Percentiles rank a stretch among this genome's conserved stretches.
Conservation (phyloP, 2,797 vertebrate genomes). For the Esox masquinongy region DNA sequence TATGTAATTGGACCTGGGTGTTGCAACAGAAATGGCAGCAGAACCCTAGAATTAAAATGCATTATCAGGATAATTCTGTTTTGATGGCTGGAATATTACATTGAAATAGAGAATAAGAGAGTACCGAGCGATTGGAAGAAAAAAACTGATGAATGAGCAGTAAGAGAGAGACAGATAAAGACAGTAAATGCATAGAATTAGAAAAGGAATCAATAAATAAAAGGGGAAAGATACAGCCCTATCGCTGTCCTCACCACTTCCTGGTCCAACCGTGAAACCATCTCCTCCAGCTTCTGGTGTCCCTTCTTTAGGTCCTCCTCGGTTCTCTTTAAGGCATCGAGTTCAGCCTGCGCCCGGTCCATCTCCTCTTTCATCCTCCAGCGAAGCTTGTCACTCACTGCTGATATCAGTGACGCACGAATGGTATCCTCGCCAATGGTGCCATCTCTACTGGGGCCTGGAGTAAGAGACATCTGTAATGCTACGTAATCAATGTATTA, state of each 20-base stretch:
- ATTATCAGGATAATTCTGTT: not conserved
- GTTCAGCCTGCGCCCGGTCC: conserved; percentile 96
- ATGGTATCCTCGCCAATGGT: conserved; percentile 98
- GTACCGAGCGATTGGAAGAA: not conserved
- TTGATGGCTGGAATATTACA: not conserved
- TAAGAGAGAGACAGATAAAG: not conserved
- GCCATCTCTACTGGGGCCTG: conserved; percentile 91
- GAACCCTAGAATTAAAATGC: not conserved
- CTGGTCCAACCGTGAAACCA: conserved; percentile 94
- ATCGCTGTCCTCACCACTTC: conserved; percentile 88
- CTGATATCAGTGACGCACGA: conserved; percentile 94
- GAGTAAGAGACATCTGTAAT: not conserved
- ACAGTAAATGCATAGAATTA: not conserved
- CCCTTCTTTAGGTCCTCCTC: conserved; percentile 98
- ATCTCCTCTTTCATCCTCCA: conserved; percentile 99
- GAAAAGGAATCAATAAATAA: not conserved
- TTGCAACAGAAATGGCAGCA: not conserved
- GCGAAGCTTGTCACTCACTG: conserved; percentile 95
- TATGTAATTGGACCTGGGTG: not conserved
- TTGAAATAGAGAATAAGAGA: not conserved
- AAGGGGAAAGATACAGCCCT: not conserved
- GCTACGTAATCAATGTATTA: too few relatives aligned
- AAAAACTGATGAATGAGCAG: not conserved
- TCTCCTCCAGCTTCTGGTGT: conserved; percentile 97
- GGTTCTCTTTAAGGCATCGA: conserved; percentile 94